These are phyloP conservation scores for Festucalex cinctus DNA, from an alignment of 2,113 vertebrate species.

Conservation along the genomic window DNA sequence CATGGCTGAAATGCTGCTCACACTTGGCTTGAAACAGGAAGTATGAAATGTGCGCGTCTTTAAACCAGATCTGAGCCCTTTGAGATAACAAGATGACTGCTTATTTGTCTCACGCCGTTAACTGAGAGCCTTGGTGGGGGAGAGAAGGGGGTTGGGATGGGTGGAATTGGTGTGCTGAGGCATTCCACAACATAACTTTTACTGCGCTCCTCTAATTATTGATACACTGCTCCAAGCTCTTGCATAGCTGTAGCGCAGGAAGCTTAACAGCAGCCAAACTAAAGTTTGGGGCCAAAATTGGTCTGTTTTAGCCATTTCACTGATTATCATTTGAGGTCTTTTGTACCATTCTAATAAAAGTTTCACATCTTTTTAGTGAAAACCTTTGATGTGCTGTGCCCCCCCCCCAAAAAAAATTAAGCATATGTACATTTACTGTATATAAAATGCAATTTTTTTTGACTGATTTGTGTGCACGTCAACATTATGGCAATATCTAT, in stretches of 20 bases:
- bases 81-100: constrained; percentile 62
- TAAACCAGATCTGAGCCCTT: constrained; percentile 30
- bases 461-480: background rate
- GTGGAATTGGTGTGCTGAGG: constrained; percentile 43
- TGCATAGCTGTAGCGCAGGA: background rate
- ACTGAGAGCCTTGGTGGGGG: constrained; percentile 8
- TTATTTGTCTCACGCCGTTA: constrained; percentile 58
- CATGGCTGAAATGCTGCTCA: background rate
- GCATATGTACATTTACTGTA: background rate
- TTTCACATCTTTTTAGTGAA: background rate
- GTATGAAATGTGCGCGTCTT: constrained; percentile 31
- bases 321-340: too few species aligned
- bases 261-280: too few species aligned
- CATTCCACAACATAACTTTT: constrained; percentile 52
- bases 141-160: constrained; percentile 15
- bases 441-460: background rate
- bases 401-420: background rate
- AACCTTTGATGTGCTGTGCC: background rate
- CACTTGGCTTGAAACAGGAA: constrained; percentile 49
- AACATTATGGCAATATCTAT: background rate
- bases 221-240: background rate
- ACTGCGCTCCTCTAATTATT: background rate
- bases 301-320: too few species aligned
- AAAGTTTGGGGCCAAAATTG: too few species aligned
- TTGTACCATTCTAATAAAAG: background rate